Evolutionary conservation across 2,888 invertebrate genomes (phyloP).

Genomic region (Tuberolachnus salignus): DNA sequence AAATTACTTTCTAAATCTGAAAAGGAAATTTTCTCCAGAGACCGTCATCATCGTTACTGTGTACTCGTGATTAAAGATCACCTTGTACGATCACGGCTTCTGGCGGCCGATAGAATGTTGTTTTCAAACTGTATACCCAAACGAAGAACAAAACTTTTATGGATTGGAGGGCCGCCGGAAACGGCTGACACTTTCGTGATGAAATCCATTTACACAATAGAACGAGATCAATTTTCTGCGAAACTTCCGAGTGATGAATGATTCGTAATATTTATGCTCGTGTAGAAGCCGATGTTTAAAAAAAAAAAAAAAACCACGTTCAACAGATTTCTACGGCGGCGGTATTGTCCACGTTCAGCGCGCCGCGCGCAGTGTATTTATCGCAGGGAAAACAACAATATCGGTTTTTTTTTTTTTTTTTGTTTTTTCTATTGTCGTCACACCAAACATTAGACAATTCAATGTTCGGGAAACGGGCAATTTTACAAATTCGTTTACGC

Average conservation of each 20-base stretch:
- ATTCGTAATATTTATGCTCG: neutral
- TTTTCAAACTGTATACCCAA: neutral
- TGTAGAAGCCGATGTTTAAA: neutral
- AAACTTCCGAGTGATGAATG: neutral
- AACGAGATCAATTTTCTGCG: constrained; percentile 2
- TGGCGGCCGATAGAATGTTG: neutral
- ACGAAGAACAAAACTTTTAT: constrained; percentile 2
- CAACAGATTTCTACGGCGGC: neutral
- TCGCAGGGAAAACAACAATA: no score
- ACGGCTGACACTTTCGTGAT: neutral
- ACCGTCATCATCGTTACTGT: neutral
- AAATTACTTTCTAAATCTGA: neutral
- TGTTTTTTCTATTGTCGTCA: no score
- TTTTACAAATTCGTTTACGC: no score
- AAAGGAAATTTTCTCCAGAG: neutral
- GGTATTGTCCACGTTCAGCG: neutral
- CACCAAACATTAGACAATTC: no score
- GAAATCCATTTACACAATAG: neutral
- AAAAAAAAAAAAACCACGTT: no score
- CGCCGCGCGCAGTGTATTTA: no score
- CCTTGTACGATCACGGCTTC: neutral
- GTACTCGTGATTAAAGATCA: neutral
- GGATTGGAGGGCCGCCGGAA: neutral
- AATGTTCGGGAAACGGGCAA: no score
- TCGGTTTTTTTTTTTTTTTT: no score